A percentile compares a stretch with the other conserved stretches of the same genome.
Conservation (phyloP, 2,113 vertebrate species). For the Lamprotornis superbus region DNA sequence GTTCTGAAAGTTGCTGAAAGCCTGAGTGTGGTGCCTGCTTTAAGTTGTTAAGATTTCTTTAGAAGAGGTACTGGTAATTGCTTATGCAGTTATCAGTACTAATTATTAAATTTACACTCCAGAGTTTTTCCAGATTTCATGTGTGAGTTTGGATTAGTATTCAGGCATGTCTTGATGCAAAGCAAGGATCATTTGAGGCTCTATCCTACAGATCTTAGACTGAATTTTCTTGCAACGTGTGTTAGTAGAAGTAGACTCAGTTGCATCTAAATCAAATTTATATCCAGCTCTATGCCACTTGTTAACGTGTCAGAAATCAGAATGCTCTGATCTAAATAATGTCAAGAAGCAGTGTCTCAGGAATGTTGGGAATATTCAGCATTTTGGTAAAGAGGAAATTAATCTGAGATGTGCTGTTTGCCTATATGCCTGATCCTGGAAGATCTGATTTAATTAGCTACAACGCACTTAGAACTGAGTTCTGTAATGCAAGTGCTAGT, state of each 20-base stretch:
- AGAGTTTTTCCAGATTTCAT: neutral
- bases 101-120: neutral
- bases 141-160: neutral
- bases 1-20: neutral
- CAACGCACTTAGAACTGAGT: neutral
- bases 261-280: neutral
- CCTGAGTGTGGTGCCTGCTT: neutral
- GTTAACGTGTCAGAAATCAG: neutral
- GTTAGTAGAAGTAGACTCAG: neutral
- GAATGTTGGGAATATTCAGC: neutral
- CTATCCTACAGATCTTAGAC: neutral
- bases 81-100: neutral
- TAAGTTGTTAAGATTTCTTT: neutral
- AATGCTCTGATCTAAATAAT: neutral
- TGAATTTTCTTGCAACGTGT: neutral
- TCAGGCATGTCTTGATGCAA: neutral
- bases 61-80: neutral
- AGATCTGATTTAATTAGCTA: neutral
- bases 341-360: neutral
- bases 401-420: neutral
- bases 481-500: neutral
- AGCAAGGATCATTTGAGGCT: neutral
- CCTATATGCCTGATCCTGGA: neutral
- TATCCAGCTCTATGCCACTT: neutral
- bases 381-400: neutral